phyloP scores from a whole-genome alignment of 2,797 vertebrate genomes.

The Sebastes hubbsi region DNA sequence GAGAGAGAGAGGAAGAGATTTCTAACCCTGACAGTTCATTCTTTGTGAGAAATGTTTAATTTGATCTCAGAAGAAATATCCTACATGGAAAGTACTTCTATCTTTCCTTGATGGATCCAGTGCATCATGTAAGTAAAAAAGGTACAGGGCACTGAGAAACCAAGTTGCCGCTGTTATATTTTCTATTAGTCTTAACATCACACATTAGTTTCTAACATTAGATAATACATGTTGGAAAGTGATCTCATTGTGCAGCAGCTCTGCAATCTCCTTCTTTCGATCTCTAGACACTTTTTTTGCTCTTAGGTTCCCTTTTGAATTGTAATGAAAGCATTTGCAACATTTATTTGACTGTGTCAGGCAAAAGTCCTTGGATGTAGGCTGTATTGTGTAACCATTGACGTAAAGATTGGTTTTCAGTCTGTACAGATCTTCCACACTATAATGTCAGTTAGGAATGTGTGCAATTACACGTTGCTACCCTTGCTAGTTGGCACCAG shows the following conservation, averaged over 20 bases:
- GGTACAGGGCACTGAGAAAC: constrained; percentile 30
- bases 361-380: not conserved
- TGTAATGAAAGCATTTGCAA: constrained; percentile 10
- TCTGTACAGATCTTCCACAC: constrained; percentile 8
- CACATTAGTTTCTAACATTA: not conserved
- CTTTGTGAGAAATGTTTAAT: constrained; percentile 65
- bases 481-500: too few species aligned
- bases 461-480: too few species aligned
- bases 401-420: not conserved
- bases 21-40: constrained; percentile 29
- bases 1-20: constrained; percentile 7
- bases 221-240: not conserved
- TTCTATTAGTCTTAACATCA: not conserved
- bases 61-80: constrained; percentile 60
- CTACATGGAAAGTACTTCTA: constrained; percentile 62
- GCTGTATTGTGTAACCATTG: not conserved
- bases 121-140: constrained; percentile 58
- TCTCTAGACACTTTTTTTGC: not conserved
- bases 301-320: constrained; percentile 5
- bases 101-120: constrained; percentile 57
- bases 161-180: constrained; percentile 12
- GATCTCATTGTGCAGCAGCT: constrained; percentile 13
- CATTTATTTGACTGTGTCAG: constrained; percentile 2
- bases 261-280: not conserved
- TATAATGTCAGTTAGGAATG: not conserved